phyloP scores from a whole-genome alignment of 2,888 invertebrate species.

The Agriopis aurantiaria region DNA sequence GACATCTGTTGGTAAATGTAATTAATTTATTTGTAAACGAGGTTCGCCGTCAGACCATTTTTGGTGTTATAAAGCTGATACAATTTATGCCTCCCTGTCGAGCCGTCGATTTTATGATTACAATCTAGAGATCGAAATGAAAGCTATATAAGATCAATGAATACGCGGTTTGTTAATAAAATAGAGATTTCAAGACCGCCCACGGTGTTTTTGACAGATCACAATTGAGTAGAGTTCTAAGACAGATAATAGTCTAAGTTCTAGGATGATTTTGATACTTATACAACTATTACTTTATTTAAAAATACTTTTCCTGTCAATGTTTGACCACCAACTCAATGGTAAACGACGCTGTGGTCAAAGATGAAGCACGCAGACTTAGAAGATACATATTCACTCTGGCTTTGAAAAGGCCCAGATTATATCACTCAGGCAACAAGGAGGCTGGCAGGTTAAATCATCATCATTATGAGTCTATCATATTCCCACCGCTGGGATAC shows the following conservation, averaged over 20 bases:
- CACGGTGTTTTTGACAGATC: conserved; percentile 52
- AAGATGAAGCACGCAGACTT: no score
- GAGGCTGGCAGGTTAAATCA: no score
- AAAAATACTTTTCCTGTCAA: no score
- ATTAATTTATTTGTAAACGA: conserved; percentile 37
- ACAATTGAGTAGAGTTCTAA: conserved; percentile 36
- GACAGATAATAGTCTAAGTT: not conserved
- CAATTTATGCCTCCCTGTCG: conserved; percentile 37
- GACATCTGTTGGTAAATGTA: conserved; percentile 33
- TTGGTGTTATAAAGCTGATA: conserved; percentile 39
- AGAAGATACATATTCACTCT: no score
- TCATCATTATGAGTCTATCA: no score
- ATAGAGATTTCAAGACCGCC: conserved; percentile 65
- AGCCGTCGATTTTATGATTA: conserved; percentile 55
- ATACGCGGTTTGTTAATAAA: conserved; percentile 59
- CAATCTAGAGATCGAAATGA: conserved; percentile 58
- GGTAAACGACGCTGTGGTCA: no score
- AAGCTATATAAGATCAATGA: conserved; percentile 57
- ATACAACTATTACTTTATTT: no score
- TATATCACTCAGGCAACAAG: no score
- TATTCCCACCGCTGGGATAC: no score
- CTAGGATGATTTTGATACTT: not conserved
- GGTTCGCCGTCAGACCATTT: conserved; percentile 34
- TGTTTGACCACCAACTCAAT: no score
- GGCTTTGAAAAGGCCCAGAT: no score